These are phyloP conservation scores for Atta texana DNA, from an alignment of 1,140 invertebrate species.

Conservation along the genomic window DNA sequence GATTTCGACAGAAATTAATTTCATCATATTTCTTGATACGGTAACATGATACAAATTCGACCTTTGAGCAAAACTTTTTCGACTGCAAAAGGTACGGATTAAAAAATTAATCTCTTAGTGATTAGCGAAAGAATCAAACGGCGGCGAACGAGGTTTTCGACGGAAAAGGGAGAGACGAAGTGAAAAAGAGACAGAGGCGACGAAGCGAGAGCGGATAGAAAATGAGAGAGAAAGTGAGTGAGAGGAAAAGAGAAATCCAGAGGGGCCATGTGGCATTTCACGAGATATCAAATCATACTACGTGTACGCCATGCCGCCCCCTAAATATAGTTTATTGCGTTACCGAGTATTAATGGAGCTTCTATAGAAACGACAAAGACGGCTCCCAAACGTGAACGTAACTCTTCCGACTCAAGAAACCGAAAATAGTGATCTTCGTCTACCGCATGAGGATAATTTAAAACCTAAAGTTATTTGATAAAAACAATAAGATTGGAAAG, in stretches of 20 bases:
- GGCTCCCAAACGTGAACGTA: conserved; percentile 25
- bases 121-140: conserved; percentile 33
- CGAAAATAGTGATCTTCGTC: conserved; percentile 58
- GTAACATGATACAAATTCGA: no score
- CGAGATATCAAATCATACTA: conserved; percentile 85
- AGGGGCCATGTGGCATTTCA: conserved; percentile 84
- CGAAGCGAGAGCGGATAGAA: conserved; percentile 54
- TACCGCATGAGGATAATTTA: not conserved
- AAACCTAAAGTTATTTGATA: not conserved
- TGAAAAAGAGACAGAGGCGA: conserved; percentile 22
- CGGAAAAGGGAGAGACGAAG: conserved; percentile 30
- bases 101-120: conserved; percentile 67
- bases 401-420: conserved; percentile 58
- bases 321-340: conserved; percentile 86
- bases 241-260: conserved; percentile 73
- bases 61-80: not conserved
- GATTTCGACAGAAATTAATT: conserved; percentile 30
- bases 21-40: not conserved
- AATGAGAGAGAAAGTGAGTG: conserved; percentile 61
- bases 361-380: conserved; percentile 80
- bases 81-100: conserved; percentile 54
- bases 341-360: conserved; percentile 85
- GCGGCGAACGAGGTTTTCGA: conserved; percentile 52
- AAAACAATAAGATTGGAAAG: not conserved
- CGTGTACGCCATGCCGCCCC: conserved; percentile 81